Evolutionary conservation across 2,797 vertebrate species (phyloP), one percentile per base, ranked within the genome.

Genomic region (Enteromius fasciolatus): DNA sequence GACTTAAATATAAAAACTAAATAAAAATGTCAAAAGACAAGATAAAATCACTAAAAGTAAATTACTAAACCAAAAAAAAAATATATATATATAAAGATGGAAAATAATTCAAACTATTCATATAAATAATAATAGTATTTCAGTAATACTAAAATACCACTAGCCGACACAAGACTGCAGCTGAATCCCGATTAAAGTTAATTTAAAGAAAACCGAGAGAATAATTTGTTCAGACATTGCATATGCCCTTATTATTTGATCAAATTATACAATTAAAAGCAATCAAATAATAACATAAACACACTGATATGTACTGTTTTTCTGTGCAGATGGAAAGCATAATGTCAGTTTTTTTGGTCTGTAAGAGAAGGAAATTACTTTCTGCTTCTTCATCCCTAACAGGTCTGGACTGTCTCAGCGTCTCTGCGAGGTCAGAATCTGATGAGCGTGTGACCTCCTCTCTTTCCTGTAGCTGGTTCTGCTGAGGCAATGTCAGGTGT

Each of bases 391-490:
- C 80, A 78, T 76, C 76, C 82, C 61, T 41, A 76, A 82, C 31
- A 84, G 88, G 85, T 90, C 93, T 94, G 92, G 87, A 90, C 76
- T 90, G 76, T 90, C 90, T 93, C 93, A 92, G 87, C 61, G 68
- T 78, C 87, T 68, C 69, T 81, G 41, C 59, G 83, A 88, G 90
- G 90, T 92, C 91, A 91, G 68, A 89, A 86, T 76, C 88, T 90
- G 90, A 91, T 78, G 28, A 78, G 78, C 36, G 57, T 76, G 70
- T 90, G 89, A 90, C 88, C 90, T 87, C 81, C 48, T 88, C 84
- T 87, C 78, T 88, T 92, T 94, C 90, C 92, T 90, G 88, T 87
- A 86, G 87, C 89, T 69, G 82, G 75, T 84, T 87, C 87, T 82
- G 67, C 68, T 82, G 90, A 89, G 36, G 50, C 86, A 75, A 86